A percentile compares a stretch with the other conserved stretches of the same genome.
These are phyloP conservation scores for Mesoligia furuncula DNA, from an alignment of 2,888 invertebrate genomes.

Conservation along the genomic window DNA sequence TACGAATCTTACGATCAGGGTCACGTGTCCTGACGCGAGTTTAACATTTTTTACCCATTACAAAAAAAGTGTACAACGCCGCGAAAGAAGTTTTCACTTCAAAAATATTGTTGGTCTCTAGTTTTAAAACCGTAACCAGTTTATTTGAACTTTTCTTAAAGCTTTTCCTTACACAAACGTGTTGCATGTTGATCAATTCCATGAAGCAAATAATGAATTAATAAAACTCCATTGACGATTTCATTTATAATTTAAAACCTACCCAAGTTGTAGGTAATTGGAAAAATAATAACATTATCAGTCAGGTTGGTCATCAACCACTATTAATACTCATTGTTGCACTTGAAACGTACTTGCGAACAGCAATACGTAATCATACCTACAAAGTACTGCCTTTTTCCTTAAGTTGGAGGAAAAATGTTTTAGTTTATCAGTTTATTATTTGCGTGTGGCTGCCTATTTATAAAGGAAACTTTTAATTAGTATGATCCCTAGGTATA, in stretches of 20 bases:
- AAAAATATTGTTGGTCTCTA: not conserved
- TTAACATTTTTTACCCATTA: too few species aligned
- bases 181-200: not conserved
- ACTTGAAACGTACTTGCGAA: slow-evolving; percentile 43
- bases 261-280: not conserved
- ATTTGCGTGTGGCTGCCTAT: not conserved
- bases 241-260: slow-evolving; percentile 4
- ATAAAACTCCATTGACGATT: not conserved
- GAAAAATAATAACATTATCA: slow-evolving; percentile 27
- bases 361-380: slow-evolving; percentile 29
- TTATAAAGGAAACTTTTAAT: slow-evolving; percentile 6
- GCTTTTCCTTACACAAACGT: slow-evolving; percentile 1
- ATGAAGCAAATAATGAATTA: slow-evolving; percentile 16
- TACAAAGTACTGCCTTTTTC: slow-evolving; percentile 12
- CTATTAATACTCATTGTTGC: slow-evolving; percentile 33
- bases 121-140: not conserved
- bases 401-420: slow-evolving; percentile 31
- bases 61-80: too few species aligned
- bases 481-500: not conserved
- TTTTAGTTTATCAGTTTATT: slow-evolving; percentile 11
- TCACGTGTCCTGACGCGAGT: too few species aligned
- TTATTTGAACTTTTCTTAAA: not conserved
- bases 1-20: too few species aligned
- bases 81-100: too few species aligned
- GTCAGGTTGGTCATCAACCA: slow-evolving; percentile 25